A percentile compares a stretch with the other conserved stretches of the same genome.
Evolutionary conservation across 2,113 vertebrate genomes (phyloP).

Genomic region (Anser cygnoides): DNA sequence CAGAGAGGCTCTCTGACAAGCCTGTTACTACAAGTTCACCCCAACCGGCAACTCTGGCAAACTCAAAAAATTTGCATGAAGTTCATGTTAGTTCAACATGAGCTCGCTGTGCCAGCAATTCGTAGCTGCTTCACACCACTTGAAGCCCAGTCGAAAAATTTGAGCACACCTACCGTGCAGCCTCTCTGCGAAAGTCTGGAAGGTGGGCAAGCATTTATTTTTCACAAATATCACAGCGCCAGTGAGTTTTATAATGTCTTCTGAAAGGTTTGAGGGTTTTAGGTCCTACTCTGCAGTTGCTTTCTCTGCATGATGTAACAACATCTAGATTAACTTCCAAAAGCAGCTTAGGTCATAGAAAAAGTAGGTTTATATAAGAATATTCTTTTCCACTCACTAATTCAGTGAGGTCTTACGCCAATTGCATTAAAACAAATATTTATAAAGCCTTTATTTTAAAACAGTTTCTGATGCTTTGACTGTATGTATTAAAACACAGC

Average conservation of each 20-base stretch:
- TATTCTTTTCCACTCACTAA: background rate
- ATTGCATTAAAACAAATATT: background rate
- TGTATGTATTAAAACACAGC: background rate
- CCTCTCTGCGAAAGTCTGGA: background rate
- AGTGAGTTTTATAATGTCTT: background rate
- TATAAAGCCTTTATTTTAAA: background rate
- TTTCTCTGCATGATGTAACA: background rate
- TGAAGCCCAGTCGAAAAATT: background rate
- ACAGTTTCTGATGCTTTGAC: background rate
- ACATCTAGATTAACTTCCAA: background rate
- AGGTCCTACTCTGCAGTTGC: background rate
- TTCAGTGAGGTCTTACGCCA: background rate
- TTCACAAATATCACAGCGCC: background rate
- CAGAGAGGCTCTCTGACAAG: background rate
- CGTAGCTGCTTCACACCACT: slow-evolving; percentile 7
- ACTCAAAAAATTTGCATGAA: background rate
- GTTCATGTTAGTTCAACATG: slow-evolving; percentile 56
- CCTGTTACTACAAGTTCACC: slow-evolving; percentile 14
- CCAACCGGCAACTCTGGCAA: background rate
- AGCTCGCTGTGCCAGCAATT: slow-evolving; percentile 1
- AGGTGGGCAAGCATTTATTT: background rate
- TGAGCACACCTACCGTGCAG: background rate
- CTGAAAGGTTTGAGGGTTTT: background rate
- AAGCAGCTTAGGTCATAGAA: background rate
- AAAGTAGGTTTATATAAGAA: background rate